A percentile compares a stretch with the other conserved stretches of the same genome.
These are phyloP conservation scores for Andrena fulva DNA, from an alignment of 2,888 invertebrate species.

Conservation along the genomic window DNA sequence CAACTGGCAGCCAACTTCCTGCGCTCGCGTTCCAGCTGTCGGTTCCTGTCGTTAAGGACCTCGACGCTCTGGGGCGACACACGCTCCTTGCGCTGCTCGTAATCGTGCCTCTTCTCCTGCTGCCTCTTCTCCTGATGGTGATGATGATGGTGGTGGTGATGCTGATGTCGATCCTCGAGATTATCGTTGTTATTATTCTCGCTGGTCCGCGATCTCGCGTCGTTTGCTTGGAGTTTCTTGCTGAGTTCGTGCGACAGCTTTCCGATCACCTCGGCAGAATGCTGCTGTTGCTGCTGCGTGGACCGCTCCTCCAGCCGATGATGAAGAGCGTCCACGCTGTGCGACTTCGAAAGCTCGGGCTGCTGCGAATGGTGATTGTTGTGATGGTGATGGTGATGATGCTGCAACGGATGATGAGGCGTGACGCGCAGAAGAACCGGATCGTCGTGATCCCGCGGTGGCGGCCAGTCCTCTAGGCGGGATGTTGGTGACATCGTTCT, in stretches of 20 bases:
- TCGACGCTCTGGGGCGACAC: constrained; percentile 81
- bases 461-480: constrained; percentile 81
- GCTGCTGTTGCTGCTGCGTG: constrained; percentile 63
- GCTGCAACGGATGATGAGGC: constrained; percentile 74
- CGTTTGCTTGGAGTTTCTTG: constrained; percentile 82
- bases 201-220: constrained; percentile 68
- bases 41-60: constrained; percentile 81
- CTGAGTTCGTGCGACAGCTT: constrained; percentile 85
- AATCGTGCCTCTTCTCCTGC: constrained; percentile 66
- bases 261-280: constrained; percentile 85
- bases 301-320: constrained; percentile 78
- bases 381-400: constrained; percentile 65
- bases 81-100: constrained; percentile 75
- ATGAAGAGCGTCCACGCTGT: constrained; percentile 81
- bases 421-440: constrained; percentile 82
- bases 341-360: constrained; percentile 77
- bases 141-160: constrained; percentile 64
- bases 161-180: constrained; percentile 70
- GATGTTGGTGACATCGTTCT: constrained; percentile 89
- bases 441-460: constrained; percentile 78
- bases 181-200: constrained; percentile 77
- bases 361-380: constrained; percentile 65
- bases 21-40: constrained; percentile 80
- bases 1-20: constrained; percentile 80
- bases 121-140: constrained; percentile 65